These are phyloP conservation scores for Actenoides hombroni DNA, from an alignment of 2,113 vertebrate genomes.

Conservation along the genomic window DNA sequence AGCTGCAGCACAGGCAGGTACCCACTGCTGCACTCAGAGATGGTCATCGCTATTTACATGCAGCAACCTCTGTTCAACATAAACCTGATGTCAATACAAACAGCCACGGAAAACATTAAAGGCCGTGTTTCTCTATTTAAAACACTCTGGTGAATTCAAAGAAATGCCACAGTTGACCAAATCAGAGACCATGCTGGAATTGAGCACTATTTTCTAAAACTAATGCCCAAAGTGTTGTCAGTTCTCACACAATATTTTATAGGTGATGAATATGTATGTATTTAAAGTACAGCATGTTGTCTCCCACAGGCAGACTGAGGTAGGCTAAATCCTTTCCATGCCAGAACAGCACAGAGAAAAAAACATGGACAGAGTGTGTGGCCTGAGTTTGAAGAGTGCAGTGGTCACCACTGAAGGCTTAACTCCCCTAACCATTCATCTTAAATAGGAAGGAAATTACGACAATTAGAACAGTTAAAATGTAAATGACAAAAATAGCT, in stretches of 20 bases:
- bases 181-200: neutral
- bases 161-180: neutral
- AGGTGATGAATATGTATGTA: neutral
- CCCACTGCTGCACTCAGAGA: neutral
- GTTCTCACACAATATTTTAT: neutral
- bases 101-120: neutral
- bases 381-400: neutral
- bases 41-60: accelerated
- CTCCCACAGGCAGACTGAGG: neutral
- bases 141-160: neutral
- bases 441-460: slow-evolving; percentile 61
- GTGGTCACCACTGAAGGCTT: slow-evolving; percentile 4
- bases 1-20: neutral
- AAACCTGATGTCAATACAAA: neutral
- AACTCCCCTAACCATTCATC: neutral
- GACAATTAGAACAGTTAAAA: slow-evolving; percentile 72
- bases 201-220: neutral
- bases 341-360: neutral
- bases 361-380: neutral
- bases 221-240: neutral
- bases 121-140: neutral
- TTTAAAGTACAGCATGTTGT: neutral
- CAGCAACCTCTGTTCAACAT: neutral
- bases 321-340: neutral
- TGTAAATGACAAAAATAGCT: slow-evolving; percentile 82